Percentiles rank a stretch among this genome's conserved stretches.
These are phyloP conservation scores for Tetramorium bicarinatum DNA, from an alignment of 2,888 invertebrate species.

Conservation along the genomic window DNA sequence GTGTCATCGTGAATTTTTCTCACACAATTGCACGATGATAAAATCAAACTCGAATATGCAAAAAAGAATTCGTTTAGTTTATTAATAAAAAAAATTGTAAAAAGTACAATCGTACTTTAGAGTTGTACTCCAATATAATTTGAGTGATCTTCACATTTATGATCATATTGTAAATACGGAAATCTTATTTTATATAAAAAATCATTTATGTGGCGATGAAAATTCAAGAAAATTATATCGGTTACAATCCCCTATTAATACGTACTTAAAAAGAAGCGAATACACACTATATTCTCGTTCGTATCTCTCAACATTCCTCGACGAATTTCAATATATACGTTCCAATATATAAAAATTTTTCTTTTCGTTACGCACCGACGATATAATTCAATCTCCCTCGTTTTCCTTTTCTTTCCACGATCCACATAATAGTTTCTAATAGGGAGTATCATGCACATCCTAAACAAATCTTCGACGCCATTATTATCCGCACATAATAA, in stretches of 20 bases:
- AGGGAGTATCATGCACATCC: slow-evolving; percentile 10
- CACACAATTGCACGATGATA: slow-evolving; percentile 73
- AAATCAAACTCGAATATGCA: slow-evolving; percentile 50
- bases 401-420: slow-evolving; percentile 60
- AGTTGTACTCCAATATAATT: slow-evolving; percentile 38
- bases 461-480: slow-evolving; percentile 56
- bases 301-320: slow-evolving; percentile 34
- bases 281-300: neutral
- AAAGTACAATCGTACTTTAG: slow-evolving; percentile 59
- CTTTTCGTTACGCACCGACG: slow-evolving; percentile 56
- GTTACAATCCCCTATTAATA: neutral
- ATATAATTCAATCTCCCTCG: slow-evolving; percentile 55
- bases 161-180: neutral
- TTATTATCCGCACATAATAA: slow-evolving; percentile 64
- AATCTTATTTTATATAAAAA: neutral
- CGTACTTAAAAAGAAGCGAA: slow-evolving; percentile 6
- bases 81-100: slow-evolving; percentile 30
- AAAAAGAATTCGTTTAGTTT: slow-evolving; percentile 41
- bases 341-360: slow-evolving; percentile 62
- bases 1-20: slow-evolving; percentile 41
- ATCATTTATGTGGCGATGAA: neutral
- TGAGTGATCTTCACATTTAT: neutral
- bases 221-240: neutral
- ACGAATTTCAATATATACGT: slow-evolving; percentile 49
- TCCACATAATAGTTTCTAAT: slow-evolving; percentile 50